Evolutionary conservation across 2,113 vertebrate genomes (phyloP), one percentile per base, ranked within the genome.

Genomic region (Amblyornis subalaris): DNA sequence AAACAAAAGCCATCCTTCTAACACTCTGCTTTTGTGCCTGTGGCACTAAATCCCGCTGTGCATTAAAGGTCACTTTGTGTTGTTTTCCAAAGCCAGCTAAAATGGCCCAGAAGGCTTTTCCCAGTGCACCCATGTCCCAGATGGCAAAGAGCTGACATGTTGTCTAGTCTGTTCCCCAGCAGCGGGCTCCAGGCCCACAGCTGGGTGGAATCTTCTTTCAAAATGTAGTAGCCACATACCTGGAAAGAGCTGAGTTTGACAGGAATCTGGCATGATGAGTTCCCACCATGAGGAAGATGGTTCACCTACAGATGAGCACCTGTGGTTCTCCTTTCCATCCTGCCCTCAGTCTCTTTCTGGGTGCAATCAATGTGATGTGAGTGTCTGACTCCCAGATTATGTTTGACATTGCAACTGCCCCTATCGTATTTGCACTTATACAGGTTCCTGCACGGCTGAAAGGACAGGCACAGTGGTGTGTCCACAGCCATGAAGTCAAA

Each of bases 181-280:
- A 55, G 57, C 3, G 3, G 19, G 7, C 13, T 58, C 16, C 4
- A 1, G 17, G 7, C 15, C 29, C 13, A 2, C 1, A 6, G 22
- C 16, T 7, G 0, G 7, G 8, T 7, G 1, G 1, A 88, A 71
- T 6, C 12, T 57, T 42, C 1, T 84, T 69, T 58, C 5, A 3
- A 77, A 64, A 22, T 25, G 20, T 28, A 70, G 53, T 11, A 73
- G 12, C 36, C 36, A 38, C 4, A 4, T 31, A 73, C 23, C 26
- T 69, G 47, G 38, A 61, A 65, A 28, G 8, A 36, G 7, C 33
- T 57, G 48, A 23, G 14, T 72, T 45, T 70, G 50, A n/a, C 66
- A 31, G 10, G 40, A 4, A 58, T 45, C 9, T 45, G 29, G 6
- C 19, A 64, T 28, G 21, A 18, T 33, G 24, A 38, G 18, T 54